Evolutionary conservation across 2,888 invertebrate genomes (phyloP).

Genomic region (Cheilosia soror): DNA sequence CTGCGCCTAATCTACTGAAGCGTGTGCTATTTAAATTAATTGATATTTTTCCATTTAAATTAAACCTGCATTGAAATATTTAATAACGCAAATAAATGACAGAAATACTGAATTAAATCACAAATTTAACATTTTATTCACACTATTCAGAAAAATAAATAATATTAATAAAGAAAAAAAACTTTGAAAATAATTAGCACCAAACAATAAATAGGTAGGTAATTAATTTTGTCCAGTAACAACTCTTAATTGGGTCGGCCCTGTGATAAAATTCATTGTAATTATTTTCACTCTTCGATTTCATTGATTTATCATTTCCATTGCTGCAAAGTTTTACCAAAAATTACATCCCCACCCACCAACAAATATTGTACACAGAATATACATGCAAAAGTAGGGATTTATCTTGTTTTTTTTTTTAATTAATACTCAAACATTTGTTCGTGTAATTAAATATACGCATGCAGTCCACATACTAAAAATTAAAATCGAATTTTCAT

Average conservation of each 20-base stretch:
- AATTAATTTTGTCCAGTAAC: neutral
- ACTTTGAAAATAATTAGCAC: neutral
- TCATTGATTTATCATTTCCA: conserved; percentile 8
- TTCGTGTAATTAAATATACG: conserved; percentile 65
- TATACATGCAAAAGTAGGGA: neutral
- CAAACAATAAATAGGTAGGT: conserved; percentile 1
- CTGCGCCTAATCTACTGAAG: too few species aligned
- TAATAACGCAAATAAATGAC: too few species aligned
- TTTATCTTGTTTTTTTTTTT: conserved; percentile 15
- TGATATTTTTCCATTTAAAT: too few species aligned
- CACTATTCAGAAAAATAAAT: neutral
- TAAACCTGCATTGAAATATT: too few species aligned
- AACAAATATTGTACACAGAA: neutral
- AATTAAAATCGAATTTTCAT: conserved; percentile 51
- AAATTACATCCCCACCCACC: neutral
- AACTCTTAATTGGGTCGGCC: too few species aligned
- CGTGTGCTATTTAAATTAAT: too few species aligned
- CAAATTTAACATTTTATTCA: neutral
- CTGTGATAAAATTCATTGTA: neutral
- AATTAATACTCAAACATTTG: conserved; percentile 64
- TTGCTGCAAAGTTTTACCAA: neutral
- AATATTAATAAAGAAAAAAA: neutral
- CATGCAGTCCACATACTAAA: conserved; percentile 36
- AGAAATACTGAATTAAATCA: conserved; percentile 7
- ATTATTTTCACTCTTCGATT: conserved; percentile 3